phyloP scores from a whole-genome alignment of 1,140 invertebrate species.

The Chironomus striatipennis region DNA sequence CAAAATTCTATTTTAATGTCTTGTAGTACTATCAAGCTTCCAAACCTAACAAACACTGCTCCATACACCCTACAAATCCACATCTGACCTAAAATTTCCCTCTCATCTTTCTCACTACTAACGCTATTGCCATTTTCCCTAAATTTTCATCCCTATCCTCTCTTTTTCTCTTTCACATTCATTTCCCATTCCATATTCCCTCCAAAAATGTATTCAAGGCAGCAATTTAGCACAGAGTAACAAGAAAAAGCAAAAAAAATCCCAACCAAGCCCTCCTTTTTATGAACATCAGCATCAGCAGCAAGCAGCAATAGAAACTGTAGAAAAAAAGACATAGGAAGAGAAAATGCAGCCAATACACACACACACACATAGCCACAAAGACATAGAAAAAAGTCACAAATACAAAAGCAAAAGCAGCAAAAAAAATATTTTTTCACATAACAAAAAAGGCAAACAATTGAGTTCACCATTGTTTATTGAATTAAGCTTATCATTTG shows the following conservation, averaged over 20 bases:
- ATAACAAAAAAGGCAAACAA: slow-evolving; percentile 14
- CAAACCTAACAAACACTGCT: too few relatives aligned
- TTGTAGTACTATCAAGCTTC: too few relatives aligned
- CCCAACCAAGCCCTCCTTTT: background rate
- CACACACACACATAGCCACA: background rate
- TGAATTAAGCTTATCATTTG: slow-evolving; percentile 68
- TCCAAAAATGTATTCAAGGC: too few relatives aligned
- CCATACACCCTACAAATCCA: too few relatives aligned
- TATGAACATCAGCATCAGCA: background rate
- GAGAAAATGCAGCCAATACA: too few relatives aligned
- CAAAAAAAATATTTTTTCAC: background rate
- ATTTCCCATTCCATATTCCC: background rate
- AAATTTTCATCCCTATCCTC: background rate
- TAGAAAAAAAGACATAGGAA: too few relatives aligned
- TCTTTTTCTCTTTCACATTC: background rate
- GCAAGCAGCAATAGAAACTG: background rate
- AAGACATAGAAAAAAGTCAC: background rate
- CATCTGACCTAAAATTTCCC: background rate
- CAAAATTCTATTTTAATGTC: background rate
- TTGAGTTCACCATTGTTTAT: slow-evolving; percentile 40
- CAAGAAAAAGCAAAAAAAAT: too few relatives aligned
- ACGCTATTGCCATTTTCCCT: background rate
- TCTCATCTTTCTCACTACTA: background rate
- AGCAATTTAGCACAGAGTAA: too few relatives aligned
- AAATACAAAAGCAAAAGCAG: background rate